Evolutionary conservation across 2,113 vertebrate genomes (phyloP).

Genomic region (Neogale vison): DNA sequence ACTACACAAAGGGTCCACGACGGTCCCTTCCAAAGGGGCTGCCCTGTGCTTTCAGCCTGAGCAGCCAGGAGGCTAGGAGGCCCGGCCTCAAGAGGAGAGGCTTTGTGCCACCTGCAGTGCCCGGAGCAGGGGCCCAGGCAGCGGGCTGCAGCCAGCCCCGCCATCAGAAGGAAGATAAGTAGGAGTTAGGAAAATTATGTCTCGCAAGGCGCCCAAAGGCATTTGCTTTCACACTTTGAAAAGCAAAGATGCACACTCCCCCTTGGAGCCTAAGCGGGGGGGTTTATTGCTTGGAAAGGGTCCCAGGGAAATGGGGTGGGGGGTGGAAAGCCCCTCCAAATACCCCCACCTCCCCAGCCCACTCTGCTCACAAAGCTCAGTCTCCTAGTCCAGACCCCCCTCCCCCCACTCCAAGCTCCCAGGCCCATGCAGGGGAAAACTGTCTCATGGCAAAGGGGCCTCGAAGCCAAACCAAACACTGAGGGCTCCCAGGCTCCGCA

Average conservation of each 20-base stretch:
- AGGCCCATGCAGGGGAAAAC: slow-evolving; percentile 35
- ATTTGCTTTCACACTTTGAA: slow-evolving; percentile 74
- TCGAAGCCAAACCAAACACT: slow-evolving; percentile 74
- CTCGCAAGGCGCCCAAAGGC: slow-evolving; percentile 31
- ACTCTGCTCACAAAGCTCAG: slow-evolving; percentile 34
- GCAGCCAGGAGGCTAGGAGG: neutral
- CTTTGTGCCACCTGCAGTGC: neutral
- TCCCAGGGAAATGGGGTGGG: slow-evolving; percentile 52
- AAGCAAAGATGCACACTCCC: slow-evolving; percentile 52
- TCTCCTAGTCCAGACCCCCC: neutral
- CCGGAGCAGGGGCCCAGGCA: neutral
- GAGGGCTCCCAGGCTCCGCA: slow-evolving; percentile 44
- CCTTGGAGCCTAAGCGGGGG: slow-evolving; percentile 36
- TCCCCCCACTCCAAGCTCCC: neutral
- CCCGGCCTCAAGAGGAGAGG: neutral
- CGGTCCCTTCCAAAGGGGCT: neutral
- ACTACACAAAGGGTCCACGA: neutral
- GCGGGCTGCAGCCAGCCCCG: neutral
- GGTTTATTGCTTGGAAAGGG: slow-evolving; percentile 72
- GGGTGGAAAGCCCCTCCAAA: neutral
- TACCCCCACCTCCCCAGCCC: neutral
- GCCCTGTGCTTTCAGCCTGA: neutral
- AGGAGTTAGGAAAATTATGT: slow-evolving; percentile 37
- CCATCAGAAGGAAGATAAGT: neutral
- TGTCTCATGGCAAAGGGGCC: slow-evolving; percentile 60